phyloP scores from a whole-genome alignment of 1,140 invertebrate species.

The silkworm (Bombyx mori) region ASM3026992v2 NC_085114.1:649001-649500 shows the following conservation, averaged over 20 bases:
- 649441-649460: too few species aligned
- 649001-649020: too few species aligned
- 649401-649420: too few species aligned
- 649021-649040: too few species aligned
- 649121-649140: conserved; percentile 58
- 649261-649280: conserved; percentile 26
- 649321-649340: background rate
- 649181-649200: conserved; percentile 43
- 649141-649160: conserved; percentile 72
- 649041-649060: background rate
- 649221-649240: conserved; percentile 72
- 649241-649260: conserved; percentile 73
- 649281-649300: conserved; percentile 22
- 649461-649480: too few species aligned
- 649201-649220: conserved; percentile 67
- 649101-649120: conserved; percentile 57
- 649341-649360: background rate
- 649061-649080: conserved; percentile 36
- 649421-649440: too few species aligned
- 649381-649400: too few species aligned
- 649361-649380: too few species aligned
- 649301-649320: background rate
- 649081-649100: conserved; percentile 67
- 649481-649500: too few species aligned
- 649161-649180: conserved; percentile 62